Evolutionary conservation across 53 echinoderm and acorn worm genomes (phyloP).

Genomic region (Henricia sp.): DNA sequence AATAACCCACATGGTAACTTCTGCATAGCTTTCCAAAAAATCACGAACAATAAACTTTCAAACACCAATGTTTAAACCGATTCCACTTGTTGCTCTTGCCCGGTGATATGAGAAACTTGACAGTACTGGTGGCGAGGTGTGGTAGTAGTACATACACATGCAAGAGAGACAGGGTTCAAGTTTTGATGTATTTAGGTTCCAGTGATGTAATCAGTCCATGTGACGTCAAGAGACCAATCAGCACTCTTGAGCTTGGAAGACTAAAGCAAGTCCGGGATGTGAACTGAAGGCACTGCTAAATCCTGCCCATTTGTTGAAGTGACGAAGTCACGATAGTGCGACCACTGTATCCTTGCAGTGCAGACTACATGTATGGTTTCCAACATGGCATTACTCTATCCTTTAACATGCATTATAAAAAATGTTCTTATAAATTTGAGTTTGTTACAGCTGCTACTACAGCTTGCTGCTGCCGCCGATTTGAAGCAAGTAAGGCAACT

Average conservation of each 20-base stretch:
- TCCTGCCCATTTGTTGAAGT: background rate
- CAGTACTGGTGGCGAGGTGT: no score
- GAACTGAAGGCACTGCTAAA: slow-evolving; percentile 33
- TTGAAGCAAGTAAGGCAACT: slow-evolving; percentile 39
- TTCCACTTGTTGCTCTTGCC: no score
- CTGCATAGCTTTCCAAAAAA: no score
- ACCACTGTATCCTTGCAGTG: background rate
- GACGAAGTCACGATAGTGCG: background rate
- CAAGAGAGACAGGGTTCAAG: background rate
- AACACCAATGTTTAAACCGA: no score
- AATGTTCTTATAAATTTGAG: background rate
- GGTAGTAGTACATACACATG: no score
- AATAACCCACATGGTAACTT: no score
- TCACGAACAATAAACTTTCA: no score
- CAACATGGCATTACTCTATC: slow-evolving; percentile 53
- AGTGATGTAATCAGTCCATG: background rate
- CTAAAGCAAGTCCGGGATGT: slow-evolving; percentile 4
- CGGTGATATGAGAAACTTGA: no score
- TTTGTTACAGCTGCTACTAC: slow-evolving; percentile 43
- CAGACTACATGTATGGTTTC: background rate
- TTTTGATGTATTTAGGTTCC: background rate
- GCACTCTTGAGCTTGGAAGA: slow-evolving; percentile 47
- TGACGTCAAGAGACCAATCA: background rate
- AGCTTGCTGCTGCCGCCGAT: slow-evolving; percentile 7
- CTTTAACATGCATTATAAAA: slow-evolving; percentile 2